phyloP scores from a whole-genome alignment of 2,113 vertebrate genomes.

The Eidolon helvum region DNA sequence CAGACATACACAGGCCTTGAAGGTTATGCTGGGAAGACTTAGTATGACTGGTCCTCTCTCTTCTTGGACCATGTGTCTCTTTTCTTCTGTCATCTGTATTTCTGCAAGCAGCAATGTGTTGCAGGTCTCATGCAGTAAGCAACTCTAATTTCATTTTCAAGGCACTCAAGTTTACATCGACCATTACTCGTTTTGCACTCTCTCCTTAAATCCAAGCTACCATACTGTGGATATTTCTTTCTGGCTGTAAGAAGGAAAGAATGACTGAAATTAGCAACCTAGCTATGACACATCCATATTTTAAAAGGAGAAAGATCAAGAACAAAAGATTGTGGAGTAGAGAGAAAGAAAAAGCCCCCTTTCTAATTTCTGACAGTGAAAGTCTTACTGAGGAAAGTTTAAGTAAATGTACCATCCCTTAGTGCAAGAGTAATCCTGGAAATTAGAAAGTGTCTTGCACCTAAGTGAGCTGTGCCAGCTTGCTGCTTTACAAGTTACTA shows the following conservation, averaged over 20 bases:
- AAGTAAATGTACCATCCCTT: background rate
- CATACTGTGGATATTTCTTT: constrained; percentile 57
- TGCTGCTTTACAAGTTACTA: background rate
- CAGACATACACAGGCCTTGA: background rate
- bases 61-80: background rate
- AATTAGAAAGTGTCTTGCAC: background rate
- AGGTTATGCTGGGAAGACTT: background rate
- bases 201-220: constrained; percentile 62
- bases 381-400: background rate
- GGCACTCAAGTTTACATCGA: constrained; percentile 44
- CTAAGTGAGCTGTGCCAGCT: background rate
- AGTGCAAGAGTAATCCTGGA: background rate
- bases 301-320: background rate
- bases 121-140: constrained; percentile 63
- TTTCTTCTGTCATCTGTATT: constrained; percentile 35
- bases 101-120: constrained; percentile 60
- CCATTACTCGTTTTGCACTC: constrained; percentile 52
- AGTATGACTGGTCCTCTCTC: background rate
- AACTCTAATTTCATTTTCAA: constrained; percentile 54
- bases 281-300: background rate
- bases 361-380: background rate
- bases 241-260: constrained; percentile 70
- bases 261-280: constrained; percentile 49
- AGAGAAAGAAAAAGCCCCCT: background rate
- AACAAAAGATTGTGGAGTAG: background rate